Conservation (phyloP, 2,888 invertebrate species). For the Piscicola geometra region DNA sequence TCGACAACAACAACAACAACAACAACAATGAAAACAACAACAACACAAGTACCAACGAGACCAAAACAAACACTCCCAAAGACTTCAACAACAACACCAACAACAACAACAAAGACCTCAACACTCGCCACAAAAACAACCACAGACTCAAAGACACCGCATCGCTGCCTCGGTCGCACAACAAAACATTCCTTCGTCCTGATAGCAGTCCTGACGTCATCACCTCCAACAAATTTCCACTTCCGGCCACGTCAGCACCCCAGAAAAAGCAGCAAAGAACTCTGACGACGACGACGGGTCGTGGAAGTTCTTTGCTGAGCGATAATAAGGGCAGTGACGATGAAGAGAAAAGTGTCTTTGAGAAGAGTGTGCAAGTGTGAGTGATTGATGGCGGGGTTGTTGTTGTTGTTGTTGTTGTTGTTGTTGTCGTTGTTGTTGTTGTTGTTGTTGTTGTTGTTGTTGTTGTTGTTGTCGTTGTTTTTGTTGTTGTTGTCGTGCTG, state of each 20-base stretch:
- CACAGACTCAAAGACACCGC: too few relatives aligned
- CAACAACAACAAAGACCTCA: too few relatives aligned
- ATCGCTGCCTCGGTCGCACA: too few relatives aligned
- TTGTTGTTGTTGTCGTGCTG: background rate
- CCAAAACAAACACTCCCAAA: too few relatives aligned
- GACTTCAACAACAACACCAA: too few relatives aligned
- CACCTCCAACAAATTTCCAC: background rate
- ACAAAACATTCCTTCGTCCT: background rate
- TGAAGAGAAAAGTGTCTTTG: background rate
- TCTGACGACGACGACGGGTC: too few relatives aligned
- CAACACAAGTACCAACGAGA: too few relatives aligned
- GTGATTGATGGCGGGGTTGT: background rate
- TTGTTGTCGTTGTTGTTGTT: slow-evolving; percentile 4
- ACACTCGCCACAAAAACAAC: background rate
- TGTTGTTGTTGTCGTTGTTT: slow-evolving; percentile 7
- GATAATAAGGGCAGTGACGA: background rate
- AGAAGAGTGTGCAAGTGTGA: background rate
- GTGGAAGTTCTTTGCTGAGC: too few relatives aligned
- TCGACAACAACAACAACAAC: too few relatives aligned
- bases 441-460: slow-evolving; percentile 5
- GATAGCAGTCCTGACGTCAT: slow-evolving; percentile 10
- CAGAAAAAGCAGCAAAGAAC: background rate
- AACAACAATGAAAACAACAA: too few relatives aligned
- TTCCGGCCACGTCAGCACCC: background rate
- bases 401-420: slow-evolving; percentile 10